Evolutionary conservation across 92 coral and sea anemone species (phyloP), one percentile per base, ranked within the genome.

Genomic region (Porites rus): DNA sequence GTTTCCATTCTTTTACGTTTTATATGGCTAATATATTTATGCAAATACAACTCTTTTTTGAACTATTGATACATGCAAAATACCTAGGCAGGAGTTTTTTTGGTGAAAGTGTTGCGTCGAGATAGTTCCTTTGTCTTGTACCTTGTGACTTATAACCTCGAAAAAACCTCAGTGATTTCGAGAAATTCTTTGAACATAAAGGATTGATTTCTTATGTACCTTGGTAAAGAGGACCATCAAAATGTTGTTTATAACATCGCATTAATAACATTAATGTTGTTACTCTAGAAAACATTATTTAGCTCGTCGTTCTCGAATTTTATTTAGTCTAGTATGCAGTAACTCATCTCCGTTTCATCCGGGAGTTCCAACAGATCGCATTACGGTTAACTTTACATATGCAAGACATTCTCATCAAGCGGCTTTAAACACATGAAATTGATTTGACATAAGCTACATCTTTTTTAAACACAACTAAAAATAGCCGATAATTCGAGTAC

Each of bases 381-480:
- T 83, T 83, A 83, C 87, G 65, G 72, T 73, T 64, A 62, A 74
- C 68, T 78, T 81, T 67, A 67, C 86, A 72, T 69, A 69, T 81
- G 86, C 68, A 31, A 43, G 67, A 80, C 71, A 69, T 81, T 77
- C 86, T 81, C 77, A 69, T 69, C 65, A 56, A 56, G 86, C 77
- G 52, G 56, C 71, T 69, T 69, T 69, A 71, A 69, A 56, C 86
- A 81, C 86, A 81, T 54, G 74, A 79, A 69, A 54, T 70, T 81
- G 77, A 81, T 69, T 58, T 81, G 86, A 70, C 77, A 81, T 76
- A 69, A 69, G 58, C 71, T 69, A 67, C 86, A 70, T 81, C 38
- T 69, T 71, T 70, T 71, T 81, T 56, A 69, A 77, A 81, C 71
- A 56, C 56, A 51, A 69, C 76, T 80, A 80, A 68, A 80, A 80